Evolutionary conservation across 2,888 invertebrate genomes (phyloP), one percentile per base, ranked within the genome.

Genomic region (Lithophane semibrunnea): DNA sequence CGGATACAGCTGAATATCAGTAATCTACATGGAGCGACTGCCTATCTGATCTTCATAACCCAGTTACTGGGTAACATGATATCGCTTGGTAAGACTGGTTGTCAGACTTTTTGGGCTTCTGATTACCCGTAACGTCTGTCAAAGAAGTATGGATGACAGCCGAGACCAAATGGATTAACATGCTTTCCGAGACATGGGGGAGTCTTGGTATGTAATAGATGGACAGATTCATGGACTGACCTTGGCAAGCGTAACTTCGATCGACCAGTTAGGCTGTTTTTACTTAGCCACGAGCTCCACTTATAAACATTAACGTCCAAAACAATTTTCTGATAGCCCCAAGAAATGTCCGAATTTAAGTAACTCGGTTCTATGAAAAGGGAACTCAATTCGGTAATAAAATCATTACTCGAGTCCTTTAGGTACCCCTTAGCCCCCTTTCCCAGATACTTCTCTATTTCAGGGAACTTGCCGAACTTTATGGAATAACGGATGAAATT

Each of bases 391-490:
- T 77, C 68, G 42, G 56, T 80, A 82, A 86, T 84, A 86, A 86
- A 86, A 86, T 85, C 73, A 79, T 81, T 81, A 75, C 75, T 79
- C 12, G 47, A 61, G 73, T 65, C 75, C 61, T 73, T 37, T 80
- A 42, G 44, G 5, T 37, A 52, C 56, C 63, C 64, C 73, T 73
- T 42, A 79, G 29, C 58, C 65, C 56, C 67, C 64, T 52, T 58
- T 49, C 9, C 44, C 49, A 56, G 8, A 56, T 12, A 52, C 61
- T 65, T 77, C 73, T 73, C 5, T 54, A 74, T 74, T 71, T 74
- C 77, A 24, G 21, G 37, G 18, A 73, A 63, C 18, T 73, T 76
- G 42, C 18, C 3, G 16, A 83, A 83, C 16, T 80, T 74, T 74
- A n/a, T 63, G 58, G 47, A 71, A 60, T 73, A 83, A 67, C 68